These are phyloP conservation scores for Tethya wilhelma DNA, from an alignment of 37 sponge, comb jelly and placozoan species.

Conservation along the genomic window DNA sequence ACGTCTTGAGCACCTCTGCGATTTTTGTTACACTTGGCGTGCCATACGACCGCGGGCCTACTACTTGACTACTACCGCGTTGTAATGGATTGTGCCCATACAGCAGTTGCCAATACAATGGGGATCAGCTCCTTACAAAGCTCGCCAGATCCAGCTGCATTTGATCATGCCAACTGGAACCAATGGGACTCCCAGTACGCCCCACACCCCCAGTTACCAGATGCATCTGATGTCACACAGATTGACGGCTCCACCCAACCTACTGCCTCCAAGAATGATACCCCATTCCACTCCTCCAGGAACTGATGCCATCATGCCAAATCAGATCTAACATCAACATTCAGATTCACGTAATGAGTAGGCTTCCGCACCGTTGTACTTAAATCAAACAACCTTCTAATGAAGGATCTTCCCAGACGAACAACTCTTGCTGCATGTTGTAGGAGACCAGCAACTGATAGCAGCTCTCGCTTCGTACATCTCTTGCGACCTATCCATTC, in stretches of 20 bases:
- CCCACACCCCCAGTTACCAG: constrained; percentile 28
- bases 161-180: constrained; percentile 27
- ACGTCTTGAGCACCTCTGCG: no score
- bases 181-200: constrained; percentile 13
- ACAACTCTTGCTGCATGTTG: constrained; percentile 5
- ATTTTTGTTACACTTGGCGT: no score
- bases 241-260: background rate
- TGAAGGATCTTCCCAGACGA: background rate
- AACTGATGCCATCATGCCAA: background rate
- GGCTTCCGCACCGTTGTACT: background rate
- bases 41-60: no score
- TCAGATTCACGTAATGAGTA: background rate
- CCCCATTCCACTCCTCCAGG: background rate
- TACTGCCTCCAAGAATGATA: background rate
- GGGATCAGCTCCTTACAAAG: constrained; percentile 41
- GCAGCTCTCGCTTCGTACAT: background rate
- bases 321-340: background rate
- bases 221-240: constrained; percentile 17
- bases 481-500: no score
- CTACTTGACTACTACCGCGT: no score
- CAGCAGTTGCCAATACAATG: no score
- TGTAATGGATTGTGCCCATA: no score
- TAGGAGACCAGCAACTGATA: background rate
- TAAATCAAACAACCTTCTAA: background rate
- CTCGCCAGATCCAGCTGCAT: background rate